phyloP scores from a whole-genome alignment of 2,113 vertebrate genomes.

The Pseudopodoces humilis region DNA sequence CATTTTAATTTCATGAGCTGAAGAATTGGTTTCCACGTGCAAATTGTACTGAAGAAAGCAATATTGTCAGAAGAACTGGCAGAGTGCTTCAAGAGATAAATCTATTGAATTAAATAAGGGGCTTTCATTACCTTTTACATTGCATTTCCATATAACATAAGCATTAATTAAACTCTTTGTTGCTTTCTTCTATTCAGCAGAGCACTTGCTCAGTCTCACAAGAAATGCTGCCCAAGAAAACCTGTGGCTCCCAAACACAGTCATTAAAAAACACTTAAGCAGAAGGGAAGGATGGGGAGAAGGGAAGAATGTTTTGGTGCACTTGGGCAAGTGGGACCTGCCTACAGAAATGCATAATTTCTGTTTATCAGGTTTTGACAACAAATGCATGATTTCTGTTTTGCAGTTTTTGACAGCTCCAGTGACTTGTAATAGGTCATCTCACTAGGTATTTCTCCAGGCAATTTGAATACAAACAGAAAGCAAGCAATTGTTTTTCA shows the following conservation, averaged over 20 bases:
- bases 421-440: background rate
- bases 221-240: slow-evolving; percentile 21
- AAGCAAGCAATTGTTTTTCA: background rate
- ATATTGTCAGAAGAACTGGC: slow-evolving; percentile 50
- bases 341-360: background rate
- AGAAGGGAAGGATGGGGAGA: background rate
- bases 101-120: slow-evolving; percentile 51
- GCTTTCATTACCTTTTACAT: slow-evolving; percentile 55
- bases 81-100: slow-evolving; percentile 53
- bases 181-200: background rate
- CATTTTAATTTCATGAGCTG: slow-evolving; percentile 72
- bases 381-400: background rate
- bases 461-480: background rate
- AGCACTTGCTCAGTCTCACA: slow-evolving; percentile 44
- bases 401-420: background rate
- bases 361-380: background rate
- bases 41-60: slow-evolving; percentile 53
- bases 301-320: background rate
- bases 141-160: slow-evolving; percentile 21
- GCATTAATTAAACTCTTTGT: slow-evolving; percentile 63
- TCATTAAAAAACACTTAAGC: slow-evolving; percentile 15
- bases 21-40: slow-evolving; percentile 57
- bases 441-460: background rate
- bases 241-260: background rate
- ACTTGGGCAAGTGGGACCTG: background rate